Evolutionary conservation across 2,113 vertebrate species (phyloP), one percentile per base, ranked within the genome.

Genomic region (Ovis canadensis): DNA sequence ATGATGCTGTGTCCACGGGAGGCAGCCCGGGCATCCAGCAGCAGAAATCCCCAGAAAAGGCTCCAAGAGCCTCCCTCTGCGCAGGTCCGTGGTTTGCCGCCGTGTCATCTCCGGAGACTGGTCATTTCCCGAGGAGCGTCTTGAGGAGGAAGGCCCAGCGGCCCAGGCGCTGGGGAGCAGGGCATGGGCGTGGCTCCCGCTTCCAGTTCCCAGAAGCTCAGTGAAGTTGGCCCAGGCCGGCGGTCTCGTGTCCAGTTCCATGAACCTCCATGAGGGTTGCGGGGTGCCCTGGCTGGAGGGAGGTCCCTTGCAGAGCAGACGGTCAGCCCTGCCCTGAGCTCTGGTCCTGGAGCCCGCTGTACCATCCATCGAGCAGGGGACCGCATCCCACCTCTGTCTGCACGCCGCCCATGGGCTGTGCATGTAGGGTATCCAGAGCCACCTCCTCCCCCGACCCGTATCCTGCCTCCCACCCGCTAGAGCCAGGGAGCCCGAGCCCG

Each of bases 151-250:
- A 8, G 54, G 29, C 17, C 86, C 33, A 6, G 36, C 0, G 0
- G 6, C 12, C 50, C 0, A 1, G 91, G 27, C 27, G 2, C 33
- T 14, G 15, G 45, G 4, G 1, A 1, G n/a, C 8, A 2, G 4
- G 36, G 13, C 0, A 1, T 3, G 29, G 40, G 45, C 21, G 16
- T 6, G 7, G n/a, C 36, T 7, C 29, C 33, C 0, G 1, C 0
- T 0, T 2, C 25, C 14, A 1, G 57, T 62, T 45, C 62, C 36
- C 48, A 4, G 3, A 12, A 21, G n/a, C 16, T 8, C 12, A 10
- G 62, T 55, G 52, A 5, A 6, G n/a, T 12, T 40, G 67, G 67
- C 15, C 43, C 0, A 11, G 91, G 43, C 52, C 1, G 2, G 57
- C 0, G 0, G 15, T 64, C 59, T 54, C 25, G 13, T 3, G n/a